Conservation (phyloP, 2,888 invertebrate species). For the Eupithecia pulchellata region DNA sequence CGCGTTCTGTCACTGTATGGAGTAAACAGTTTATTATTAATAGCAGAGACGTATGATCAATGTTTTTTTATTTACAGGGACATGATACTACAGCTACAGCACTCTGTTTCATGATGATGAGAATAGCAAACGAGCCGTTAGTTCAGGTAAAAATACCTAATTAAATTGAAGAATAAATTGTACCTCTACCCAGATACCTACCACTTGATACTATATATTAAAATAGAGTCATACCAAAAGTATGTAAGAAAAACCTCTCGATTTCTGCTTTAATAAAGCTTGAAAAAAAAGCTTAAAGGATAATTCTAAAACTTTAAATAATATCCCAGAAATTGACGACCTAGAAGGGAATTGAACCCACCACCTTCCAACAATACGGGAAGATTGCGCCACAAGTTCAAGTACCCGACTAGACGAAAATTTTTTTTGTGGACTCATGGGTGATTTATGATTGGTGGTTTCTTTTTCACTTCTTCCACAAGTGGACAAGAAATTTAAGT, state of each 20-base stretch:
- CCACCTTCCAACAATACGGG: not conserved
- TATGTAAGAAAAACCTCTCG: too few relatives aligned
- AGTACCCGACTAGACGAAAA: not conserved
- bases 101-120: constrained; percentile 65
- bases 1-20: not conserved
- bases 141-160: constrained; percentile 60
- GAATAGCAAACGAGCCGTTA: constrained; percentile 74
- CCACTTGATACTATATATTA: not conserved
- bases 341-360: not conserved
- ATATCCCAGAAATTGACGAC: not conserved
- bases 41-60: not conserved
- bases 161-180: not conserved
- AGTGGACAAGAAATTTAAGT: too few relatives aligned
- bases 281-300: not conserved
- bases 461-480: too few relatives aligned
- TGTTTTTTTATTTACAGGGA: constrained; percentile 60
- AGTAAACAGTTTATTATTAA: not conserved
- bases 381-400: not conserved
- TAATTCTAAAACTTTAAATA: not conserved
- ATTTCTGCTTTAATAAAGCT: not conserved
- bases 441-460: too few relatives aligned
- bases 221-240: too few relatives aligned
- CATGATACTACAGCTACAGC: constrained; percentile 77
- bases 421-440: not conserved
- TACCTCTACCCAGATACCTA: not conserved